Evolutionary conservation across 2,113 vertebrate species (phyloP).

Genomic region (Murina feae): DNA sequence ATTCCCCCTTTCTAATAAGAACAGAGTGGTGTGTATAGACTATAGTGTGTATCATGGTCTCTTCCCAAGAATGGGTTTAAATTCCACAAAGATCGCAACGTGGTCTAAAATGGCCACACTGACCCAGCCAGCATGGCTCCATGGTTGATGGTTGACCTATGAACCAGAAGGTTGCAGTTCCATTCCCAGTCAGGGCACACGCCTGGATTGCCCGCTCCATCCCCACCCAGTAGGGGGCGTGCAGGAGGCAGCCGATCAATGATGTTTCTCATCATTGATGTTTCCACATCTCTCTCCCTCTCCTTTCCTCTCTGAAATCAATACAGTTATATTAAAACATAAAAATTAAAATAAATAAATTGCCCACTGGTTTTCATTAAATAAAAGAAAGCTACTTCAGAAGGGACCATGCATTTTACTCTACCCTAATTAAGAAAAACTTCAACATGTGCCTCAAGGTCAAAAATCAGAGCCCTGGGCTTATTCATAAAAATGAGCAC

Average conservation of each 20-base stretch:
- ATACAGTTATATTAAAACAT: too few relatives aligned
- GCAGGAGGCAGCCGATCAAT: too few relatives aligned
- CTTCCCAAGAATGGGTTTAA: neutral
- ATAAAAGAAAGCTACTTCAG: conserved; percentile 10
- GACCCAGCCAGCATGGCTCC: too few relatives aligned
- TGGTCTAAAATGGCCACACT: neutral
- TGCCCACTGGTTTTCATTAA: neutral
- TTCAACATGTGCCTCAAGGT: conserved; percentile 47
- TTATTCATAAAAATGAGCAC: conserved; percentile 41
- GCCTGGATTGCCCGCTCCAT: too few relatives aligned
- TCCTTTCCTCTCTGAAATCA: too few relatives aligned
- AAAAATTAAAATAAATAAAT: too few relatives aligned
- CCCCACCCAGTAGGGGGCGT: too few relatives aligned
- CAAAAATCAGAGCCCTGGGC: conserved; percentile 49
- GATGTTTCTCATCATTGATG: too few relatives aligned
- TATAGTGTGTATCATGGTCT: neutral
- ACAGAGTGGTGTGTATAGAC: neutral
- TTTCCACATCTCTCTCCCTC: too few relatives aligned
- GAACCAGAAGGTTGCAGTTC: too few relatives aligned
- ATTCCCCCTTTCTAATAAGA: neutral
- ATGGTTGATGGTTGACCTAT: too few relatives aligned
- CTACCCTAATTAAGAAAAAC: conserved; percentile 66
- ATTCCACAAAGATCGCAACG: neutral
- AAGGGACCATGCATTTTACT: conserved; percentile 45
- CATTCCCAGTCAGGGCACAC: too few relatives aligned